Evolutionary conservation across 2,797 vertebrate genomes (phyloP).

Genomic region (Anomalospiza imberbis): DNA sequence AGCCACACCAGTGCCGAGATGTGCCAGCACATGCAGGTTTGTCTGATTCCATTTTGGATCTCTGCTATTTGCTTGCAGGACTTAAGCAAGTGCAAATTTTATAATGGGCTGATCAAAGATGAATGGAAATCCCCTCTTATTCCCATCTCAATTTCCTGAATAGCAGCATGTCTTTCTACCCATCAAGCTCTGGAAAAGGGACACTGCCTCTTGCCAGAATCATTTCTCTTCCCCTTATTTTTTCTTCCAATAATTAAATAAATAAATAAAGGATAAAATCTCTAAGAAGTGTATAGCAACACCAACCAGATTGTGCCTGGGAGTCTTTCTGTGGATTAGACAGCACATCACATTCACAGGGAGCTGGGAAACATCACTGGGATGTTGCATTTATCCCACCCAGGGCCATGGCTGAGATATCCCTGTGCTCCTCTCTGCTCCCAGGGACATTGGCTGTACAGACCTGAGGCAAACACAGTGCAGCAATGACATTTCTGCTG

Average conservation of each 20-base stretch:
- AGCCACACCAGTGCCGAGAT: not conserved
- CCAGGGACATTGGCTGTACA: not conserved
- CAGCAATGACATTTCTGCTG: not conserved
- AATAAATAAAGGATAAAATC: not conserved
- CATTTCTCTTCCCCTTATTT: not conserved
- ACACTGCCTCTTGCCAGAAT: not conserved
- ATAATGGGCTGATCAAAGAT: not conserved
- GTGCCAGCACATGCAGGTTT: not conserved
- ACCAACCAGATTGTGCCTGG: not conserved
- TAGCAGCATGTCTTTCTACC: not conserved
- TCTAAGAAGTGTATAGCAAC: not conserved
- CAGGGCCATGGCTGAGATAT: not conserved
- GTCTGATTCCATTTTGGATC: not conserved
- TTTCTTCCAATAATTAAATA: not conserved
- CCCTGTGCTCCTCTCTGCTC: not conserved
- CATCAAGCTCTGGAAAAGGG: not conserved
- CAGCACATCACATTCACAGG: not conserved
- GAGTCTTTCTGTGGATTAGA: not conserved
- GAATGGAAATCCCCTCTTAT: not conserved
- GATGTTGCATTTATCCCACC: not conserved
- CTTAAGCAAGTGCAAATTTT: not conserved
- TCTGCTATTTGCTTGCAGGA: not conserved
- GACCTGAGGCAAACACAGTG: not conserved
- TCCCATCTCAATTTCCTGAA: not conserved
- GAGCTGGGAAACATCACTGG: accelerated